phyloP scores from a whole-genome alignment of 2,797 vertebrate species.

The Neomorphus geoffroyi region DNA sequence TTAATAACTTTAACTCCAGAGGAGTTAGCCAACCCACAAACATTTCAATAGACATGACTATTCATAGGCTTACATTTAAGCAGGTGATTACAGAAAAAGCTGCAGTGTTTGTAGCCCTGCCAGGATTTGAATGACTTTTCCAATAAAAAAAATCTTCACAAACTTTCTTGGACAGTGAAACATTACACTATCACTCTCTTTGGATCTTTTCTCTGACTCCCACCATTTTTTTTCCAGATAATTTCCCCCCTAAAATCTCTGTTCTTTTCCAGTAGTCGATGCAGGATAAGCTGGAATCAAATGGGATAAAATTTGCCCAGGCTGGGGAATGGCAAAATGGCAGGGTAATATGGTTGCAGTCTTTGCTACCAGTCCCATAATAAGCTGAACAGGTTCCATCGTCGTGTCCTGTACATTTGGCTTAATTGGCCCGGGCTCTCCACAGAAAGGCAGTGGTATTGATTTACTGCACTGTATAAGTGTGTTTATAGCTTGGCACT shows the following conservation, averaged over 20 bases:
- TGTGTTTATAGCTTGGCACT: slow-evolving; percentile 64
- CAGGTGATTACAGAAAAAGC: neutral
- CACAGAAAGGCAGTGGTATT: neutral
- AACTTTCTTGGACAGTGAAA: neutral
- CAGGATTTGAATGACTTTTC: neutral
- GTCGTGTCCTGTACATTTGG: neutral
- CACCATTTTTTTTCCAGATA: neutral
- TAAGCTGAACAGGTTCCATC: slow-evolving; percentile 10
- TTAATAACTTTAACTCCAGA: neutral
- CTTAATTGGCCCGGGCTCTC: neutral
- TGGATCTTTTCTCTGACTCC: neutral
- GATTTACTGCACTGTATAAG: slow-evolving; percentile 60
- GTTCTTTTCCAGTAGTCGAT: neutral
- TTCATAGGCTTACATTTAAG: neutral
- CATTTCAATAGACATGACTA: neutral
- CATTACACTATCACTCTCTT: neutral
- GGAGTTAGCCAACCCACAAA: neutral
- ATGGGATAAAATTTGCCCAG: neutral
- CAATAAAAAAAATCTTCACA: neutral
- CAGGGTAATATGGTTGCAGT: neutral
- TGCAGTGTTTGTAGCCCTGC: neutral
- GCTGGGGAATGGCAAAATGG: neutral
- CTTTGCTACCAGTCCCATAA: neutral
- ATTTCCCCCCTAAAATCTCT: neutral
- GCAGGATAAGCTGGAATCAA: neutral